Conservation (phyloP, 2,797 vertebrate species). For the Hapalemur alaotrensis region DNA sequence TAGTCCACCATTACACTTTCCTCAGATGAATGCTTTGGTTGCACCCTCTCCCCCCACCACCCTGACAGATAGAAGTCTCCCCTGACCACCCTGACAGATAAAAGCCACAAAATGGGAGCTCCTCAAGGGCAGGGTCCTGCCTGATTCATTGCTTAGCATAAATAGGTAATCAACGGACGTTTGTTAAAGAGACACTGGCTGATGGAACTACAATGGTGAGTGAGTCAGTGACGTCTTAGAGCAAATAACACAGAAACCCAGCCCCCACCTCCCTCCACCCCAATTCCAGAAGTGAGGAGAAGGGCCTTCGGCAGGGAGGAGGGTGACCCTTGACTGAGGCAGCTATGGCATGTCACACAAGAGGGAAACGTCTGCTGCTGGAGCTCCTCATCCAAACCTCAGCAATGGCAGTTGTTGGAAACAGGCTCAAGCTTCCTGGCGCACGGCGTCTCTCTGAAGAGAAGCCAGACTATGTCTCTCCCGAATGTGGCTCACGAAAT, state of each 20-base stretch:
- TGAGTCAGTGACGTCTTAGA: neutral
- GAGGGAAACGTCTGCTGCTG: accelerated
- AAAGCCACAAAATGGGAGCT: neutral
- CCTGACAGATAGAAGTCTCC: neutral
- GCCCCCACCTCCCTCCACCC: neutral
- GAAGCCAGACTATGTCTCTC: neutral
- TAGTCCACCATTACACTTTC: neutral
- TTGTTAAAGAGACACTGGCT: neutral
- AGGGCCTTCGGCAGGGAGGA: neutral
- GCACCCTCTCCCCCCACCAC: accelerated
- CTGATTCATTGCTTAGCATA: neutral
- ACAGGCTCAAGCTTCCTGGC: neutral
- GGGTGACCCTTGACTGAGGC: neutral
- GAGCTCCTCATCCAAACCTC: neutral
- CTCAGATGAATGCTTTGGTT: neutral
- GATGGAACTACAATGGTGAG: neutral
- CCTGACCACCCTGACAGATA: neutral
- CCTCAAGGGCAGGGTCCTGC: accelerated
- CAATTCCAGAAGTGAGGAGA: neutral
- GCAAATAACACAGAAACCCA: neutral
- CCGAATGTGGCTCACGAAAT: neutral
- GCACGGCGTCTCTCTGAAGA: neutral
- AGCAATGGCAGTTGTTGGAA: neutral
- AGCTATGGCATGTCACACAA: accelerated
- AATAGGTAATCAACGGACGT: neutral